Evolutionary conservation across 1,140 invertebrate genomes (phyloP), one percentile per base, ranked within the genome.

Genomic region (Philaenus spumarius): DNA sequence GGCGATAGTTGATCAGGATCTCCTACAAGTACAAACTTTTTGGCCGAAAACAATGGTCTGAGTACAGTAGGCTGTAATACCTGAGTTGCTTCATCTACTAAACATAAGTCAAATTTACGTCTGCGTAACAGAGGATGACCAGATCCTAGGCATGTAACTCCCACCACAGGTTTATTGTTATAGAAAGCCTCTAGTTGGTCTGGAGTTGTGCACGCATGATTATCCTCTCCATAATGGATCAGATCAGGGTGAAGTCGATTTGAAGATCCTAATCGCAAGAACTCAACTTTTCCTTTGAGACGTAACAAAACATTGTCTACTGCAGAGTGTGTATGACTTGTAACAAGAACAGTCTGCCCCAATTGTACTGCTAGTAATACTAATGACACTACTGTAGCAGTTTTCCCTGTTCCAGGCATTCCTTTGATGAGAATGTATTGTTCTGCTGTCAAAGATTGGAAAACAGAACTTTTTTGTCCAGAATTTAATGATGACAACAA

Each of bases 401-500:
- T 97, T 78, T 98, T 98, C 48, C 89, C 89, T 62, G 93, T 94
- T 19, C 95, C 95, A 0, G 95, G 95, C 79, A 93, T 85, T n/a
- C 95, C 95, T 72, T 89, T 87, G 34, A 97, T 86, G 11, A 97
- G 74, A 9, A 90, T 71, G 72, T 91, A 96, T 62, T 93, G 81
- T 58, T 89, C 80, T 0, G 86, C 80, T 39, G 82, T 75, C 0
- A 97, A 63, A 0, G 83, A 82, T 65, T 84, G 86, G 1, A 93
- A 65, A 15, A 96, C 80, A 1, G 90, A 91, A 48, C 81, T 72
- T 64, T 86, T 83, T 70, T 97, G 94, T 43, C 82, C 75, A 24
- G 78, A 75, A 74, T 97, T 97, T 7, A 96, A 53, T 30, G 48
- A 54, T 12, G 15, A 73, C 61, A 94, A 76, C 43, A 92, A 77